Evolutionary conservation across 2,113 vertebrate species (phyloP).

Genomic region (Planiliza haematocheilus): DNA sequence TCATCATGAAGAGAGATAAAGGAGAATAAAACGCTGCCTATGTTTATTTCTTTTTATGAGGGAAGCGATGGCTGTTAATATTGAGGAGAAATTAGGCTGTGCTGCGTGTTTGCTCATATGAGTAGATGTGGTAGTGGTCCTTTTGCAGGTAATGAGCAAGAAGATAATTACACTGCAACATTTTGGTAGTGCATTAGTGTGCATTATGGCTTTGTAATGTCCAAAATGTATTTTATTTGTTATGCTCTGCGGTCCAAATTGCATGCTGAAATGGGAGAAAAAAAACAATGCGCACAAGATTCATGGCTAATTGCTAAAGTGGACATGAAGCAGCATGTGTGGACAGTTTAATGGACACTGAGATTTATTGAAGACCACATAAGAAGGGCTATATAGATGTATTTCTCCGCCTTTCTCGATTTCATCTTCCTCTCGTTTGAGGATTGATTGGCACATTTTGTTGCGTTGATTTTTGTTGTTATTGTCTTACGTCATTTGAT

Average conservation of each 20-base stretch:
- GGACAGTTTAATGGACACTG: constrained; percentile 5
- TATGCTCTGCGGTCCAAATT: not conserved
- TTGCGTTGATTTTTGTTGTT: not conserved
- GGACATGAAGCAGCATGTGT: not conserved
- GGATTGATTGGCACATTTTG: constrained; percentile 5
- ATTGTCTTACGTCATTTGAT: not conserved
- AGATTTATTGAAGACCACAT: no score
- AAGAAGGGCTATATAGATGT: no score
- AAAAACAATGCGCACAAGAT: not conserved
- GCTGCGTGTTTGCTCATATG: not conserved
- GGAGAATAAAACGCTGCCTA: no score
- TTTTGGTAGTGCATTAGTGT: not conserved
- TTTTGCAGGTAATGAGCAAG: not conserved
- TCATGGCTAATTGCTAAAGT: not conserved
- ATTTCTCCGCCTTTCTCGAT: no score
- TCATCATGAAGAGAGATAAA: not conserved
- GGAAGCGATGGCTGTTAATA: not conserved
- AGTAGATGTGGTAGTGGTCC: not conserved
- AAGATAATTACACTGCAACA: not conserved
- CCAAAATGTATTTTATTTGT: not conserved
- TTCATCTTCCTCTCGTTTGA: no score
- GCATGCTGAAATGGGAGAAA: not conserved
- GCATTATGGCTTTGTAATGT: not conserved
- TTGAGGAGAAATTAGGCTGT: not conserved
- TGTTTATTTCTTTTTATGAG: not conserved